Percentiles rank a stretch among this genome's conserved stretches.
phyloP scores from a whole-genome alignment of 2,113 vertebrate genomes.

The Hyperoodon ampullatus region DNA sequence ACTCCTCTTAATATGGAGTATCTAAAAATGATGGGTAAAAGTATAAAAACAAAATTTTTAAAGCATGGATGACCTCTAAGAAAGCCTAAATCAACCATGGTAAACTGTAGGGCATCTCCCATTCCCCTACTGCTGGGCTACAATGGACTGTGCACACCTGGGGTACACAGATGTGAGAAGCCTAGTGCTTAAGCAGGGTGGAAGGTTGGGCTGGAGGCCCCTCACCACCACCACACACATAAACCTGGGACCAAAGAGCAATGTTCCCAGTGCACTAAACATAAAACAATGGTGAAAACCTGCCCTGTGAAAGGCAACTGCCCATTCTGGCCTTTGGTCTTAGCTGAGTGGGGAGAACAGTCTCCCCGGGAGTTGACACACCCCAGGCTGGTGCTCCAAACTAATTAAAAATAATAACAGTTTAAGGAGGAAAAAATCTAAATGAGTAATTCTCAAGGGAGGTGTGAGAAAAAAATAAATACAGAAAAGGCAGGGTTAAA shows the following conservation, averaged over 20 bases:
- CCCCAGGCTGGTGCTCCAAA: neutral
- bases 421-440: neutral
- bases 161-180: neutral
- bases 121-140: neutral
- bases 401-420: slow-evolving; percentile 3
- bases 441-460: neutral
- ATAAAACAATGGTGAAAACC: neutral
- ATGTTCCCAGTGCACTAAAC: neutral
- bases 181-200: neutral
- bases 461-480: neutral
- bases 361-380: neutral
- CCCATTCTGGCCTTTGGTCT: neutral
- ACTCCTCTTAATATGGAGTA: neutral
- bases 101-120: rapidly evolving
- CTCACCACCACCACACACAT: neutral
- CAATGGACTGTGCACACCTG: neutral
- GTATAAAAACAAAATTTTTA: neutral
- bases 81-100: neutral
- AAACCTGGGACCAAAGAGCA: neutral
- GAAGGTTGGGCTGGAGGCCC: neutral
- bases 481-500: neutral
- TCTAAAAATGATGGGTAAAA: neutral
- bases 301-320: neutral
- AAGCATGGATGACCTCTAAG: neutral
- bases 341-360: neutral